phyloP scores from a whole-genome alignment of 2,113 vertebrate genomes.

The Pluvianellus socialis region DNA sequence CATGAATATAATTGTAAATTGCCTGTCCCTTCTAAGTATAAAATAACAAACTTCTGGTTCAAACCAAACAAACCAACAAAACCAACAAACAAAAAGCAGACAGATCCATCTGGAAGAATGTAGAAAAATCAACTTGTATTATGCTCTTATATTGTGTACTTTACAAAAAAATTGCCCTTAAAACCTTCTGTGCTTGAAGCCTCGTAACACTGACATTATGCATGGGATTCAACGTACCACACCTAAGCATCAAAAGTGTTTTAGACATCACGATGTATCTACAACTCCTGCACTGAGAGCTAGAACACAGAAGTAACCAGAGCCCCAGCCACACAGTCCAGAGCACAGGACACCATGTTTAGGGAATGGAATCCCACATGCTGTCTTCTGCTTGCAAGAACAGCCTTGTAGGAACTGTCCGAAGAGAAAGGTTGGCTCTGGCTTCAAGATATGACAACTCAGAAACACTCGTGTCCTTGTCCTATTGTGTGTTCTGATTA shows the following conservation, averaged over 20 bases:
- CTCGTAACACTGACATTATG: not conserved
- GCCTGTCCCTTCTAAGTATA: not conserved
- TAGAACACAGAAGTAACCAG: not conserved
- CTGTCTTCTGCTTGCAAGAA: not conserved
- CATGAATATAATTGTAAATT: not conserved
- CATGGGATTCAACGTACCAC: not conserved
- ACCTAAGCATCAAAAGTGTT: not conserved
- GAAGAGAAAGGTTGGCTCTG: not conserved
- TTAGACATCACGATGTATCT: not conserved
- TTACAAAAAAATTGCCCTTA: not conserved
- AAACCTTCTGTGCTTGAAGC: not conserved
- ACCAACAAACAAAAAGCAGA: not conserved
- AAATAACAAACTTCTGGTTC: not conserved
- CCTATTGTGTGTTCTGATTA: not conserved
- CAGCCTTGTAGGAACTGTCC: not conserved
- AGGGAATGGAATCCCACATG: not conserved
- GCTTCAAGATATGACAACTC: not conserved
- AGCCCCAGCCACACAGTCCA: not conserved
- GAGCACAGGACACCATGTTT: not conserved
- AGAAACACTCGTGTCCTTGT: not conserved
- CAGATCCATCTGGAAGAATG: not conserved
- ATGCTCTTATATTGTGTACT: accelerated
- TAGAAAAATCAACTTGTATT: not conserved
- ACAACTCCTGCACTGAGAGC: not conserved
- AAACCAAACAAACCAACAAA: not conserved